Conservation (phyloP, 2,888 invertebrate species). For the Melanotus villosus region DNA sequence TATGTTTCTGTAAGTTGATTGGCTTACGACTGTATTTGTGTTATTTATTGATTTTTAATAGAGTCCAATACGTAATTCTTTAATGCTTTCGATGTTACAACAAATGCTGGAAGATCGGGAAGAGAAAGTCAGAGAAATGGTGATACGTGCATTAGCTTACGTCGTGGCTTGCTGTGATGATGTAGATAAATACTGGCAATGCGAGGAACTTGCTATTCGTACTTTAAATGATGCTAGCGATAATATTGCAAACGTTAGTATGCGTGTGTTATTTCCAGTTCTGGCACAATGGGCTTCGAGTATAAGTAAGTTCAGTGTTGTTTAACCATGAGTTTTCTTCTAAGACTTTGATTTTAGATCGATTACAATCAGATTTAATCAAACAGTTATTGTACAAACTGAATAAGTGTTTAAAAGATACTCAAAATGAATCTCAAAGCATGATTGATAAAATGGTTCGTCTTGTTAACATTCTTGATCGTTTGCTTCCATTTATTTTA, state of each 20-base stretch:
- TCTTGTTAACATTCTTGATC: constrained; percentile 63
- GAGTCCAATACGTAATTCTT: constrained; percentile 75
- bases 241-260: constrained; percentile 71
- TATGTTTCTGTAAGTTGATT: constrained; percentile 73
- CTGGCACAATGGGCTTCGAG: constrained; percentile 75
- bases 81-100: constrained; percentile 80
- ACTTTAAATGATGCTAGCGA: constrained; percentile 73
- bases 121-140: constrained; percentile 74
- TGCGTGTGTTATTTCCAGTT: constrained; percentile 74
- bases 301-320: constrained; percentile 55
- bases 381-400: constrained; percentile 64
- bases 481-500: constrained; percentile 66
- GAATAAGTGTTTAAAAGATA: constrained; percentile 61
- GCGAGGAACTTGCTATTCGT: constrained; percentile 73
- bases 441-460: constrained; percentile 56
- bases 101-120: constrained; percentile 81
- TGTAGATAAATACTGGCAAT: constrained; percentile 75
- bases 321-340: background rate
- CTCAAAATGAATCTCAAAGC: constrained; percentile 60
- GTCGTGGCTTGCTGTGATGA: constrained; percentile 77
- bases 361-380: constrained; percentile 71
- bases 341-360: constrained; percentile 57
- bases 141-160: constrained; percentile 74
- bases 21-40: constrained; percentile 49
- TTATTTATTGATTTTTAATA: background rate